These are phyloP conservation scores for Tragelaphus oryx DNA, from an alignment of 2,797 vertebrate species.

Conservation along the genomic window DNA sequence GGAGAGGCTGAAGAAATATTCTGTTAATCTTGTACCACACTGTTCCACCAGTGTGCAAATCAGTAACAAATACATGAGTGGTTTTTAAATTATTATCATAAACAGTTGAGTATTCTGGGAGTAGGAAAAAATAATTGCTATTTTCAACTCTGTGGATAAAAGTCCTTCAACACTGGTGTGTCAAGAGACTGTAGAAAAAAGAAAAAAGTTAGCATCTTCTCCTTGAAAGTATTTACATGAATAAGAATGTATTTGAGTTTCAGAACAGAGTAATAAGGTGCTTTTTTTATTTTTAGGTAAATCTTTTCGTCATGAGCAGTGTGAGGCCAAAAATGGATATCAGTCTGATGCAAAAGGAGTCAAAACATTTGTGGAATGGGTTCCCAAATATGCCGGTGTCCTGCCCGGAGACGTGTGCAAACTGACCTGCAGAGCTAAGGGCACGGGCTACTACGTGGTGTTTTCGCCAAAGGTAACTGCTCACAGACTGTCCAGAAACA, in stretches of 20 bases:
- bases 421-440: slow-evolving; percentile 95
- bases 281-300: slow-evolving; percentile 83
- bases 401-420: slow-evolving; percentile 95
- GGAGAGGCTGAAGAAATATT: neutral
- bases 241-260: neutral
- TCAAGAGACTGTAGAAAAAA: neutral
- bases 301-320: slow-evolving; percentile 95
- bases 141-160: neutral
- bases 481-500: neutral
- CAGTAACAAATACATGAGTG: neutral
- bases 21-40: neutral
- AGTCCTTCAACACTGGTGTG: neutral
- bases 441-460: slow-evolving; percentile 97
- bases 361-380: slow-evolving; percentile 97
- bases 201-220: neutral
- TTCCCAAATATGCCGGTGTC: slow-evolving; percentile 95
- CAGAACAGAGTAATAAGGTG: slow-evolving; percentile 28
- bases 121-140: neutral
- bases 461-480: slow-evolving; percentile 94
- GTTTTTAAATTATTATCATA: neutral
- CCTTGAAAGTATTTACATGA: neutral
- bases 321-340: slow-evolving; percentile 94
- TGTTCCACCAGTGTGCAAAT: neutral
- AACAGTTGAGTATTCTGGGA: neutral
- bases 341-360: slow-evolving; percentile 95